phyloP scores from a whole-genome alignment of 2,888 invertebrate species.

The Cataglyphis livida region DNA sequence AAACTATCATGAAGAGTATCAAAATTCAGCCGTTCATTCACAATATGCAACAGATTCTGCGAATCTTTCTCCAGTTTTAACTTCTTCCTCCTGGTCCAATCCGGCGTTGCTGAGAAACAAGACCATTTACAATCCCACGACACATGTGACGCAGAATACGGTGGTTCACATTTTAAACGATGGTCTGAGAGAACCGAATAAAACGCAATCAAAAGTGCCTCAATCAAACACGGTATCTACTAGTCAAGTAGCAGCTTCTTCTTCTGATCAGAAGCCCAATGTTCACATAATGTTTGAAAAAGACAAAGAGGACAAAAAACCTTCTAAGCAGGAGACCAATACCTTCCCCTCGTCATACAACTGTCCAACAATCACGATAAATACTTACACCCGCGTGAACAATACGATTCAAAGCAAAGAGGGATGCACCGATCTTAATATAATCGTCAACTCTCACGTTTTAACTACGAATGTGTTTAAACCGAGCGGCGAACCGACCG shows the following conservation, averaged over 20 bases:
- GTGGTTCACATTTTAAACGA: slow-evolving; percentile 81
- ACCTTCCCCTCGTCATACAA: slow-evolving; percentile 64
- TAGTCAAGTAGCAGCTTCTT: not conserved
- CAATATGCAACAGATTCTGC: not conserved
- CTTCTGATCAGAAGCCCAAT: slow-evolving; percentile 70
- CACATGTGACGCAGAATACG: slow-evolving; percentile 81
- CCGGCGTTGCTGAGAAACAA: slow-evolving; percentile 26
- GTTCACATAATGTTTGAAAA: slow-evolving; percentile 82
- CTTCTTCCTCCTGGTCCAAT: not conserved
- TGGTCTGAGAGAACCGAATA: slow-evolving; percentile 75
- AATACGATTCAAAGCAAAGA: slow-evolving; percentile 87
- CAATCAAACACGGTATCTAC: not conserved
- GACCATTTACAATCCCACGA: slow-evolving; percentile 65
- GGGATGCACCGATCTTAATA: slow-evolving; percentile 90
- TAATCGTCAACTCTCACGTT: slow-evolving; percentile 90
- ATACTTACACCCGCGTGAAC: slow-evolving; percentile 82
- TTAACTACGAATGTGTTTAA: slow-evolving; percentile 87
- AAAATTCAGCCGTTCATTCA: not conserved
- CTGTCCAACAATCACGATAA: slow-evolving; percentile 84
- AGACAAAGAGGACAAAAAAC: slow-evolving; percentile 57
- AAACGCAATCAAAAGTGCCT: slow-evolving; percentile 63
- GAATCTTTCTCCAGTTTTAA: not conserved
- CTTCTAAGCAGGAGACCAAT: slow-evolving; percentile 48
- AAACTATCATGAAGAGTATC: not conserved
- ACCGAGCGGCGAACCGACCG: slow-evolving; percentile 45